Conservation (phyloP, 1,140 invertebrate species). For the Chironomus striatipennis region DNA sequence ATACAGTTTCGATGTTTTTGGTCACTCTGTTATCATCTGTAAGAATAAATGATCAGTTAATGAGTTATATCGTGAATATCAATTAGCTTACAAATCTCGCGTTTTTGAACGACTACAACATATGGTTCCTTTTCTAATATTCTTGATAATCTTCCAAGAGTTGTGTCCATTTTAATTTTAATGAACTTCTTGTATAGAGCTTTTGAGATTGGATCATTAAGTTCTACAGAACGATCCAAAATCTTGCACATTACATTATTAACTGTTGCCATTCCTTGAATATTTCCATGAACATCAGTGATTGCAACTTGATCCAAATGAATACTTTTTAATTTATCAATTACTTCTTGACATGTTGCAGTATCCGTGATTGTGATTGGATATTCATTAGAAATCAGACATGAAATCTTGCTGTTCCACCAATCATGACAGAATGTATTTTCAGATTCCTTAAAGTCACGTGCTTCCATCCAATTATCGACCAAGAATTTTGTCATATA, state of each 20-base stretch:
- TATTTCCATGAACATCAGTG: conserved; percentile 48
- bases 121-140: conserved; percentile 72
- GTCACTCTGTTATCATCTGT: background rate
- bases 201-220: conserved; percentile 53
- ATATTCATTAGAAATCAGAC: conserved; percentile 29
- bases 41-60: background rate
- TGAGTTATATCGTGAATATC: no score
- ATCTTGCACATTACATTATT: conserved; percentile 62
- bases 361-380: conserved; percentile 49
- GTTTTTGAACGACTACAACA: conserved; percentile 50
- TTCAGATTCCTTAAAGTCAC: conserved; percentile 49
- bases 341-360: conserved; percentile 54
- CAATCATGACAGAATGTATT: conserved; percentile 43
- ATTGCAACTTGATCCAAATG: conserved; percentile 65
- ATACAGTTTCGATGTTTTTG: background rate
- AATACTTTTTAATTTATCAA: conserved; percentile 57
- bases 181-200: conserved; percentile 65
- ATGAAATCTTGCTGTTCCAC: conserved; percentile 21
- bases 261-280: conserved; percentile 41
- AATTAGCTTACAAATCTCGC: background rate
- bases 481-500: conserved; percentile 95
- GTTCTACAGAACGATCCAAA: conserved; percentile 54
- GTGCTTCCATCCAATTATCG: conserved; percentile 85
- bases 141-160: conserved; percentile 62
- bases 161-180: conserved; percentile 54